phyloP scores from a whole-genome alignment of 2,888 invertebrate genomes.

The Pammene aurita region DNA sequence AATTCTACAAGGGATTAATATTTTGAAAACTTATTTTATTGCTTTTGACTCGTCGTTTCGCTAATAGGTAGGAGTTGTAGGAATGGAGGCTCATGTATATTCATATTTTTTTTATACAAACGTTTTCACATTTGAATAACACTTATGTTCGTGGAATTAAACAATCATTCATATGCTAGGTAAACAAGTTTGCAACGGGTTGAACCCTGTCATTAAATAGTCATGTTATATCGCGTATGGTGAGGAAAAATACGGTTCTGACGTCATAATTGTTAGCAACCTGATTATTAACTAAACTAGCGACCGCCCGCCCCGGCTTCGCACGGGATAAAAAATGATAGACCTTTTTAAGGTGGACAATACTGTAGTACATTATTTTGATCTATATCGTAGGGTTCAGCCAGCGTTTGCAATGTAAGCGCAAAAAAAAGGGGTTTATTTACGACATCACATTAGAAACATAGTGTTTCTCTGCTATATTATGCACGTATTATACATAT shows the following conservation, averaged over 20 bases:
- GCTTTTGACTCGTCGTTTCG: background rate
- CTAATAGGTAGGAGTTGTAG: background rate
- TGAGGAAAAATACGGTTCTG: conserved; percentile 8
- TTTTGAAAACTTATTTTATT: no score
- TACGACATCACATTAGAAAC: no score
- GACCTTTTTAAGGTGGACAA: no score
- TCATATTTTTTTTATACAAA: background rate
- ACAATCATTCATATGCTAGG: conserved; percentile 8
- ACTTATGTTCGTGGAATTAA: conserved; percentile 1
- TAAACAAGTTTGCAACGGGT: conserved; percentile 2
- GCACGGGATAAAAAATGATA: no score
- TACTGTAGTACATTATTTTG: no score
- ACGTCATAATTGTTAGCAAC: background rate
- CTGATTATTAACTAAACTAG: conserved; percentile 1
- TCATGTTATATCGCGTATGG: conserved; percentile 10
- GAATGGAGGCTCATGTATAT: background rate
- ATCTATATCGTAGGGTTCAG: no score
- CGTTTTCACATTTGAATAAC: conserved; percentile 6
- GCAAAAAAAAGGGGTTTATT: no score
- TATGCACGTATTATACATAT: no score
- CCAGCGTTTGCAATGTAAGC: no score
- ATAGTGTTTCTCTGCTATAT: no score
- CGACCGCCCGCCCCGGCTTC: no score
- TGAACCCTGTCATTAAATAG: conserved; percentile 18
- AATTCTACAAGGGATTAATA: no score